phyloP scores from a whole-genome alignment of 92 coral and sea anemone species.

The Porites cylindrica region DNA sequence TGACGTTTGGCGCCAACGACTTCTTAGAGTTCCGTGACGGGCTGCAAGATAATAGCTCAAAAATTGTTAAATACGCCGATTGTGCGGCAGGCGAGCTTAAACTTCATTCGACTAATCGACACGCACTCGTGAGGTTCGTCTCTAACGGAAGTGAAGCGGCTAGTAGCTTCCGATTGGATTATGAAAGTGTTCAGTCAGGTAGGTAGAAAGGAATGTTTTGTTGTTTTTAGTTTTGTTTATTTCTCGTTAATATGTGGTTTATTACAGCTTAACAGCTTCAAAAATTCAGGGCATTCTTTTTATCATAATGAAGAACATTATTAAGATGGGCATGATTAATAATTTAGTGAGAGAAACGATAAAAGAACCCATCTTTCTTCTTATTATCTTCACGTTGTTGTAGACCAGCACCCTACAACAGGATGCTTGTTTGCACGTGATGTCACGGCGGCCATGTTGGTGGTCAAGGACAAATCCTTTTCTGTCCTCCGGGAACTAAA shows the following conservation, averaged over 20 bases:
- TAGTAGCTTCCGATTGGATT: constrained; percentile 16
- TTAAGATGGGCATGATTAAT: too few relatives aligned
- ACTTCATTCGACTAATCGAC: constrained; percentile 19
- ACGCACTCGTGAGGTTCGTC: constrained; percentile 28
- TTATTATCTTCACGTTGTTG: too few relatives aligned
- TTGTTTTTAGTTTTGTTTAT: too few relatives aligned
- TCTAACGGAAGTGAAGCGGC: not conserved
- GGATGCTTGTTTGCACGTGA: too few relatives aligned
- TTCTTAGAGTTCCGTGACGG: constrained; percentile 60
- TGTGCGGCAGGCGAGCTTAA: constrained; percentile 25
- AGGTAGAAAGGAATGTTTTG: not conserved
- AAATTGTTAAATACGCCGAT: constrained; percentile 23
- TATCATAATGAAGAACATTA: too few relatives aligned
- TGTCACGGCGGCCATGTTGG: too few relatives aligned
- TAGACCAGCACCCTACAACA: too few relatives aligned
- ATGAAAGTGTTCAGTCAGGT: constrained; percentile 16
- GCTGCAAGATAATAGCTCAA: constrained; percentile 31
- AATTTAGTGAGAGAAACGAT: too few relatives aligned
- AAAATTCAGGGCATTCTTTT: not conserved
- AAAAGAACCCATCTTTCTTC: too few relatives aligned
- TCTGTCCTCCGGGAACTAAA: too few relatives aligned
- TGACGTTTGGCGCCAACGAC: constrained; percentile 25
- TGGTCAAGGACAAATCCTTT: too few relatives aligned
- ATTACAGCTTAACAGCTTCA: not conserved
- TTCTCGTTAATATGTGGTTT: not conserved